Evolutionary conservation across 2,888 invertebrate genomes (phyloP).

Genomic region (Cremastinae sp.): DNA sequence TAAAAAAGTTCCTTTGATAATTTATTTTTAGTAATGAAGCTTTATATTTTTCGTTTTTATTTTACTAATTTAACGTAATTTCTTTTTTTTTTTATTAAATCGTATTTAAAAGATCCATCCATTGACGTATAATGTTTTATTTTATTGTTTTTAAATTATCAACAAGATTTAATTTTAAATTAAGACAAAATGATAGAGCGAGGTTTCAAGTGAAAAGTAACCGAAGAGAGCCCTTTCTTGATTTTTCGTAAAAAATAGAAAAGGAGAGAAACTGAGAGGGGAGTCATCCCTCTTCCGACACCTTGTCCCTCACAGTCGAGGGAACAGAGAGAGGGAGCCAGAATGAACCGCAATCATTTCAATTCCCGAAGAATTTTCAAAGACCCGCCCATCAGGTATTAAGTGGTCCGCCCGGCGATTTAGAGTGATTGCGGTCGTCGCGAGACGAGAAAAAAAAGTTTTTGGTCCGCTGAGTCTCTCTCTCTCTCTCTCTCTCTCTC

Average conservation of each 20-base stretch:
- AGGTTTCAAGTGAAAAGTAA: not conserved
- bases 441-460: slow-evolving; percentile 57
- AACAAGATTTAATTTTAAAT: too few relatives aligned
- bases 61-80: too few relatives aligned
- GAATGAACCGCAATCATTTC: slow-evolving; percentile 65
- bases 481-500: too few relatives aligned
- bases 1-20: too few relatives aligned
- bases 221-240: not conserved
- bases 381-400: slow-evolving; percentile 73
- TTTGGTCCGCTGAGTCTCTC: slow-evolving; percentile 10
- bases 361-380: slow-evolving; percentile 64
- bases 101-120: too few relatives aligned
- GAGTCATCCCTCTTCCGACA: slow-evolving; percentile 59
- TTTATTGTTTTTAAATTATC: too few relatives aligned
- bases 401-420: slow-evolving; percentile 71
- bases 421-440: slow-evolving; percentile 74
- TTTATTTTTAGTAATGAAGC: too few relatives aligned
- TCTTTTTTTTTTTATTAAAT: too few relatives aligned
- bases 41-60: too few relatives aligned
- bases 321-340: slow-evolving; percentile 49
- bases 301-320: slow-evolving; percentile 43
- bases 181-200: too few relatives aligned
- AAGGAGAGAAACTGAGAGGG: slow-evolving; percentile 12
- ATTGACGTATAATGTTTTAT: too few relatives aligned
- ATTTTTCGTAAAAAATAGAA: not conserved